Conservation (phyloP, 2,113 vertebrate genomes). For the Notiomystis cincta region DNA sequence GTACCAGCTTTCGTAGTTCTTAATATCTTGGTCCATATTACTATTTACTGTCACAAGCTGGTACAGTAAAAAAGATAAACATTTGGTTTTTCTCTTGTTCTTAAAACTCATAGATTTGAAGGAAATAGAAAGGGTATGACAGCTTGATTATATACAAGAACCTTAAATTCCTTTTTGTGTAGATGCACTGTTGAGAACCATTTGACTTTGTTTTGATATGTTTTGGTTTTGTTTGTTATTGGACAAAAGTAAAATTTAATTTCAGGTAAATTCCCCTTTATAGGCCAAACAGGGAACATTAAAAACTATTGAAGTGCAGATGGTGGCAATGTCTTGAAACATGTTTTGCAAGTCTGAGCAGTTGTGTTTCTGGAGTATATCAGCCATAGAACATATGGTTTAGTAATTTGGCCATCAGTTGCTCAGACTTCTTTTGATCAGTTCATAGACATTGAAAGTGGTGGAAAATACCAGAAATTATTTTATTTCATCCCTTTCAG, state of each 20-base stretch:
- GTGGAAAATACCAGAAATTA: background rate
- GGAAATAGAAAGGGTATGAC: background rate
- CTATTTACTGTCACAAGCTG: background rate
- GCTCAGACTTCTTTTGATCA: background rate
- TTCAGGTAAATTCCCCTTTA: background rate
- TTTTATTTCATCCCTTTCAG: background rate
- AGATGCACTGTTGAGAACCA: background rate
- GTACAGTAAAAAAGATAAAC: background rate
- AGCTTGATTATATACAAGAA: background rate
- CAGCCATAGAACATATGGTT: fast-evolving
- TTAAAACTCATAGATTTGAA: background rate
- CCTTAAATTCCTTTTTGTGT: background rate
- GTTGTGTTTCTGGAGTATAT: background rate
- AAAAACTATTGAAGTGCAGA: background rate
- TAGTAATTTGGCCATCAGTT: background rate
- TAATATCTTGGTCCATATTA: background rate
- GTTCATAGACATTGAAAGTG: background rate
- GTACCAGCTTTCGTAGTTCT: background rate
- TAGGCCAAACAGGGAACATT: background rate
- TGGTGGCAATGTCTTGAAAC: background rate
- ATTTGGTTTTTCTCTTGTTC: background rate
- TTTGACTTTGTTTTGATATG: background rate
- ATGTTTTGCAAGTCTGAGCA: background rate
- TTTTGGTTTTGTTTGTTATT: background rate
- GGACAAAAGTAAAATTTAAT: background rate